Evolutionary conservation across 92 coral and sea anemone species (phyloP), one percentile per base, ranked within the genome.

Genomic region (Bergia puertoricense): DNA sequence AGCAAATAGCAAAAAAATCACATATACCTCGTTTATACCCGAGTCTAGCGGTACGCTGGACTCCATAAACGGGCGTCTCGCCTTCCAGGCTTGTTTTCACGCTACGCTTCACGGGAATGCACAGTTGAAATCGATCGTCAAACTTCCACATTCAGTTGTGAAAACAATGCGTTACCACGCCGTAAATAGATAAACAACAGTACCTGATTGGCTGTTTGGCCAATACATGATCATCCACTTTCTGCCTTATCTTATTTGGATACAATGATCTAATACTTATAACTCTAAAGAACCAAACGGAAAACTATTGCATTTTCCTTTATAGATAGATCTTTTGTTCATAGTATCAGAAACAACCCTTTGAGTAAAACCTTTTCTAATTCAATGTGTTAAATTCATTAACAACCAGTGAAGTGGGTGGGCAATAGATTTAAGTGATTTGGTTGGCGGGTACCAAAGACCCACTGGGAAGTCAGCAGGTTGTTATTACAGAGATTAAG

Each of bases 11-110:
- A 45, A 79, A 6, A 30, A 82, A 22, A 44, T 1, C 11, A 11
- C 13, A 37, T 72, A 45, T 43, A 84, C 87, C 87, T 84, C 87
- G 77, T 72, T 72, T 84, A 51, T n/a, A 68, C 77, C 65, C 5
- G 87, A 48, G 66, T 68, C 87, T 71, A 72, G 68, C 87, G 87
- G 39, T 73, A 5, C 44, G 87, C 87, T 50, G 62, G 79, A 66
- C 79, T 84, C 87, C 87, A 84, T 84, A 84, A 84, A 84, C 87
- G 87, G 87, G 41, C 77, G 48, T 68, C 45, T 84, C 41, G 71
- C 87, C 79, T 46, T 72, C 59, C 76, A 39, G 76, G 18, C 14
- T 30, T 6, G 13, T 16, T 44, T 67, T 72, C 39, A 51, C 86
- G 86, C 86, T 67, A 44, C n/a, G 59, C 42, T 83, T 46, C 62